A percentile compares a stretch with the other conserved stretches of the same genome.
Evolutionary conservation across 2,888 invertebrate genomes (phyloP).

Genomic region (Oscheius sp.): DNA sequence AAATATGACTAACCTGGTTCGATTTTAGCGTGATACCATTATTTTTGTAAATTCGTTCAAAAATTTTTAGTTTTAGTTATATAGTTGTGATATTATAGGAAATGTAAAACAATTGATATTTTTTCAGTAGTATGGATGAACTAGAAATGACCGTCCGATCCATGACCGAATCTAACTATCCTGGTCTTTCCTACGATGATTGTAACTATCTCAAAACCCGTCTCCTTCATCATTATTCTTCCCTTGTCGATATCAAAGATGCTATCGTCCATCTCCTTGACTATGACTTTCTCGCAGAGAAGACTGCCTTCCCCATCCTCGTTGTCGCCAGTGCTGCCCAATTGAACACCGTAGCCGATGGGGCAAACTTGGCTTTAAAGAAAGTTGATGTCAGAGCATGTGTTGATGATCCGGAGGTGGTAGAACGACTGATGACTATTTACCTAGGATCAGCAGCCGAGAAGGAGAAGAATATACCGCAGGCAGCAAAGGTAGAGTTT

Average conservation of each 20-base stretch:
- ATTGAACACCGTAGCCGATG: conserved; percentile 48
- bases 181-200: conserved; percentile 33
- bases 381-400: conserved; percentile 39
- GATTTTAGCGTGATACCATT: too few relatives aligned
- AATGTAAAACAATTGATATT: too few relatives aligned
- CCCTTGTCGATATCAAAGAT: conserved; percentile 34
- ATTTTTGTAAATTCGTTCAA: too few relatives aligned
- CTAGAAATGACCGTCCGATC: too few relatives aligned
- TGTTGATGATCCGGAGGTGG: conserved; percentile 32
- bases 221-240: conserved; percentile 25
- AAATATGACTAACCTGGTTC: too few relatives aligned
- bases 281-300: conserved; percentile 35
- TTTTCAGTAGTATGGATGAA: too few relatives aligned
- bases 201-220: conserved; percentile 24
- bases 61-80: too few relatives aligned
- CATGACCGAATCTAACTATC: not conserved
- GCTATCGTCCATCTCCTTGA: conserved; percentile 39
- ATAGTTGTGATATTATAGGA: too few relatives aligned
- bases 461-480: conserved; percentile 9
- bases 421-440: conserved; percentile 34
- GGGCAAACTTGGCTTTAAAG: conserved; percentile 43
- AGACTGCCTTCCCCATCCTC: conserved; percentile 40
- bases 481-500: not conserved
- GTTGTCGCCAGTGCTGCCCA: conserved; percentile 35
- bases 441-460: conserved; percentile 40